Evolutionary conservation across 2,113 vertebrate genomes (phyloP).

Genomic region (Thunnus maccoyii): DNA sequence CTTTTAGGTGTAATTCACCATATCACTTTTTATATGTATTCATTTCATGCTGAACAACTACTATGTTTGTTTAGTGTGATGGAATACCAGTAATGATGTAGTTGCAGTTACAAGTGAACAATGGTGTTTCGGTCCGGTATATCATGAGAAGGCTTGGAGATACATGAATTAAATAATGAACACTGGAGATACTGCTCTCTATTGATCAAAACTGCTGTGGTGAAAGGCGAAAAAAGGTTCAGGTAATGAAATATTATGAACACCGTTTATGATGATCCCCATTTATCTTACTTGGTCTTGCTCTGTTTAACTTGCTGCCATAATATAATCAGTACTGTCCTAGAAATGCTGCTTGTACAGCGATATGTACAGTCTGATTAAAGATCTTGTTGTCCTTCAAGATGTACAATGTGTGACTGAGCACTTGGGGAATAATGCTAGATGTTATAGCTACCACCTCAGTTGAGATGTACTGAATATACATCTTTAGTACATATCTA

Average conservation of each 20-base stretch:
- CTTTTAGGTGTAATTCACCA: neutral
- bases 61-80: constrained; percentile 3
- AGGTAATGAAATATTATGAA: constrained; percentile 43
- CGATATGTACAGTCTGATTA: neutral
- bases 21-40: neutral
- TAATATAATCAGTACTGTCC: constrained; percentile 30
- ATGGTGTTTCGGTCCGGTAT: neutral
- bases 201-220: constrained; percentile 39
- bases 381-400: neutral
- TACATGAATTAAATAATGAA: constrained; percentile 5
- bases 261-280: constrained; percentile 25
- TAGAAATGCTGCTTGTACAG: constrained; percentile 23
- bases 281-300: constrained; percentile 58
- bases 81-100: neutral
- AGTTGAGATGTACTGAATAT: neutral
- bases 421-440: too few species aligned
- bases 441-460: neutral
- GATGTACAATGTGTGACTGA: neutral
- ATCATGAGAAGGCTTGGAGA: neutral
- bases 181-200: constrained; percentile 25
- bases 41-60: neutral
- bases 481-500: neutral
- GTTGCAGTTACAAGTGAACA: neutral
- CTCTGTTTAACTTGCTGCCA: constrained; percentile 59
- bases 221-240: constrained; percentile 33